phyloP scores from a whole-genome alignment of 2,888 invertebrate species.

The Matsumyia berberina region DNA sequence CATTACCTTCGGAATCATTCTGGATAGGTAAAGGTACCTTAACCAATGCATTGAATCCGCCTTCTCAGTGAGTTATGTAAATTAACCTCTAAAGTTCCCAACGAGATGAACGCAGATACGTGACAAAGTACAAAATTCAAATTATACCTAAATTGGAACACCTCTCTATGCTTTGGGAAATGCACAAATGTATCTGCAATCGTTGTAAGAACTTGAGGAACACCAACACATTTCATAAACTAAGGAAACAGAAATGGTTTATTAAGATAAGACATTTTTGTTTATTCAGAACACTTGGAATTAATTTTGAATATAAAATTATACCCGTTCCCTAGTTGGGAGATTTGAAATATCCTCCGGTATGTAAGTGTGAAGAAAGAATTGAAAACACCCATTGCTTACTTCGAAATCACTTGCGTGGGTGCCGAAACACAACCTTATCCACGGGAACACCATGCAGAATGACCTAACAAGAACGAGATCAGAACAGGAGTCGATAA shows the following conservation, averaged over 20 bases:
- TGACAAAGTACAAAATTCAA: slow-evolving; percentile 26
- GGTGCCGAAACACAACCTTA: too few species aligned
- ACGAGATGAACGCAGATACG: slow-evolving; percentile 13
- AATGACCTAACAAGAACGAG: too few species aligned
- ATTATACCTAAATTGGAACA: slow-evolving; percentile 7
- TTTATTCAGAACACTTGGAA: neutral
- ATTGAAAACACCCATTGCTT: too few species aligned
- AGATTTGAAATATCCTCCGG: neutral
- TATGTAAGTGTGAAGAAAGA: too few species aligned
- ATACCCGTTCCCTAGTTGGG: neutral
- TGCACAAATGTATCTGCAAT: slow-evolving; percentile 9
- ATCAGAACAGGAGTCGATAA: too few species aligned
- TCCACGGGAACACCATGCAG: too few species aligned
- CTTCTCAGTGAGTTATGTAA: slow-evolving; percentile 35
- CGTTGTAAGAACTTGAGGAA: neutral
- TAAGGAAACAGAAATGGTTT: slow-evolving; percentile 1
- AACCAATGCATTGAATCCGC: slow-evolving; percentile 36
- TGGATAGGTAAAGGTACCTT: slow-evolving; percentile 23
- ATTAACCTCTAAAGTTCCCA: slow-evolving; percentile 15
- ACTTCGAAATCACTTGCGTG: too few species aligned
- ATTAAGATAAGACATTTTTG: slow-evolving; percentile 13
- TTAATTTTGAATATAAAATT: neutral
- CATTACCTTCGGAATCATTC: slow-evolving; percentile 38
- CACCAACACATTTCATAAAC: too few species aligned
- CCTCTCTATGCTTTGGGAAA: slow-evolving; percentile 1